Evolutionary conservation across 2,113 vertebrate species (phyloP).

Genomic region (Cyrtonyx montezumae): DNA sequence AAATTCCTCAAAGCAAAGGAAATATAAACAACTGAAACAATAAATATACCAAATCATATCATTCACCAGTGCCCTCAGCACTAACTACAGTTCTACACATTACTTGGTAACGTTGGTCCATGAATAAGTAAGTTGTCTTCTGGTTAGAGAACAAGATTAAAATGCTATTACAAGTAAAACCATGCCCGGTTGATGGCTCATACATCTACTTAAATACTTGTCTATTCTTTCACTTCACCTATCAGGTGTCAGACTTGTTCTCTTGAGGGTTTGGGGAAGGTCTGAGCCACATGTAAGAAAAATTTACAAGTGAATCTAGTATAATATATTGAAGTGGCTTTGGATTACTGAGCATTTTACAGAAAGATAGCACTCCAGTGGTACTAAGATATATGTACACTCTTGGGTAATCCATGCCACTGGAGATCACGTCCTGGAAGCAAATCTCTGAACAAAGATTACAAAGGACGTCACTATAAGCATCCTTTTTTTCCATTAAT

Average conservation of each 20-base stretch:
- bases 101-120: not conserved
- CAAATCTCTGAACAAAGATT: not conserved
- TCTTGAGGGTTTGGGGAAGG: not conserved
- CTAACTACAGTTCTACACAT: not conserved
- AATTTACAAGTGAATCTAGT: not conserved
- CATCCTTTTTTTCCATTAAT: not conserved
- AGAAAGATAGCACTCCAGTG: not conserved
- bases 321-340: not conserved
- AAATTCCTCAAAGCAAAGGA: constrained; percentile 56
- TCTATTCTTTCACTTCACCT: constrained; percentile 12
- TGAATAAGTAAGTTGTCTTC: constrained; percentile 23
- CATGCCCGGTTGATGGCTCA: constrained; percentile 8
- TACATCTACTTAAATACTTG: not conserved
- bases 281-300: not conserved
- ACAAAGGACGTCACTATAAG: not conserved
- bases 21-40: constrained; percentile 63
- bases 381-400: not conserved
- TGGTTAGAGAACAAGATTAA: constrained; percentile 20
- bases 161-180: constrained; percentile 20
- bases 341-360: constrained; percentile 12
- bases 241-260: not conserved
- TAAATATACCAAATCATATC: constrained; percentile 24
- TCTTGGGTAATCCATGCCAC: not conserved
- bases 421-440: not conserved
- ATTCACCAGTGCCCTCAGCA: constrained; percentile 11